Conservation (phyloP, 2,797 vertebrate species). For the Dendrocincla fuliginosa region DNA sequence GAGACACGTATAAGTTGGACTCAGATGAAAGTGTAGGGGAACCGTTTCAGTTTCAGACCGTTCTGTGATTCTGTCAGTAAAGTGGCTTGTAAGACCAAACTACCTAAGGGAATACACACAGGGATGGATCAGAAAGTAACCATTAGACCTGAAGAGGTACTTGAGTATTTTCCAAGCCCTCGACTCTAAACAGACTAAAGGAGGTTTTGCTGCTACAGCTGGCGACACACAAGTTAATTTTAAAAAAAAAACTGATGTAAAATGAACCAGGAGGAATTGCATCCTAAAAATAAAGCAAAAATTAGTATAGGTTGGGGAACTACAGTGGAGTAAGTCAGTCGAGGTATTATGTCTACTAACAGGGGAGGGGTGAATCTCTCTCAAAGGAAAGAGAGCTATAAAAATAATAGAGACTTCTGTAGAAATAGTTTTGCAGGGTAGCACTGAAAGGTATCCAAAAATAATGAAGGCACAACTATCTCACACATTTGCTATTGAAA, state of each 20-base stretch:
- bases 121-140: neutral
- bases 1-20: neutral
- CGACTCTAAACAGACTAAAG: neutral
- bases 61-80: neutral
- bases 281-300: neutral
- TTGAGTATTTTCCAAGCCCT: neutral
- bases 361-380: neutral
- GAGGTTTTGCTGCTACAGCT: neutral
- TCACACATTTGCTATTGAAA: neutral
- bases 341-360: neutral
- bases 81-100: constrained; percentile 12
- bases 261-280: neutral
- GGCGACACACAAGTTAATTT: neutral
- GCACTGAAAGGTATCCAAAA: neutral
- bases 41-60: neutral
- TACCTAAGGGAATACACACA: neutral
- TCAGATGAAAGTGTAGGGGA: neutral
- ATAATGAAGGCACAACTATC: neutral
- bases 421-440: neutral
- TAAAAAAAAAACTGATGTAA: neutral
- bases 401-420: neutral
- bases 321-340: neutral
- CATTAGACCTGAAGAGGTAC: neutral
- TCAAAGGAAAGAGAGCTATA: neutral
- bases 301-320: neutral